Percentiles rank a stretch among this genome's conserved stretches.
Evolutionary conservation across 2,888 invertebrate species (phyloP).

Genomic region (Acrobasis suavella): DNA sequence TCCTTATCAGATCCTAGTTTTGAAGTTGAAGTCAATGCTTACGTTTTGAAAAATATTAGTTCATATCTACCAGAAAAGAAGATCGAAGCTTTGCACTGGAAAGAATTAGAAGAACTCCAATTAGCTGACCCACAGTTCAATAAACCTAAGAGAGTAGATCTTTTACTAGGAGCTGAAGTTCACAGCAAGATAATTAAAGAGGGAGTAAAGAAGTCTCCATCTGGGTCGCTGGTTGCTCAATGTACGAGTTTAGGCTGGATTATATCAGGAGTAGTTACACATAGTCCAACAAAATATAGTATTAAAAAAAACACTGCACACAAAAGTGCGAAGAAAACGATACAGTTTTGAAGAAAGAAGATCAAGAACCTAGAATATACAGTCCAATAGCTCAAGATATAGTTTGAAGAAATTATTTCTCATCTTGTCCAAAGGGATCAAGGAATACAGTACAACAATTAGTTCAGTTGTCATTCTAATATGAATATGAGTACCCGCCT

Average conservation of each 20-base stretch:
- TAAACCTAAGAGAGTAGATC: constrained; percentile 25
- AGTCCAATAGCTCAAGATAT: too few relatives aligned
- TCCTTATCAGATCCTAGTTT: constrained; percentile 27
- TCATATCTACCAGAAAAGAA: constrained; percentile 10
- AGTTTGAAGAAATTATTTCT: too few relatives aligned
- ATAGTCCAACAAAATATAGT: too few relatives aligned
- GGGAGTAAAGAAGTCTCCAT: constrained; percentile 19
- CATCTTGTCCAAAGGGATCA: too few relatives aligned
- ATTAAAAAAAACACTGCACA: too few relatives aligned
- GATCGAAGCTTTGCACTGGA: background rate
- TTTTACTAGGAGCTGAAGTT: constrained; percentile 27
- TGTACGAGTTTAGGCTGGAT: constrained; percentile 27
- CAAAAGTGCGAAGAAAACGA: too few relatives aligned
- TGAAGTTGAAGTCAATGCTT: constrained; percentile 17
- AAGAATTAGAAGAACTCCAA: constrained; percentile 13
- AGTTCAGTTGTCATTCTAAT: too few relatives aligned
- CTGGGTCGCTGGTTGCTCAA: constrained; percentile 22
- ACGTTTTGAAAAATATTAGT: constrained; percentile 17
- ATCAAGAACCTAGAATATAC: too few relatives aligned
- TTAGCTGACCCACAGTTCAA: constrained; percentile 28
- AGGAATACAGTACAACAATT: too few relatives aligned
- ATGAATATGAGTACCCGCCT: too few relatives aligned
- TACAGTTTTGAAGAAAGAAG: too few relatives aligned
- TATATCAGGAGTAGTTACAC: constrained; percentile 23
- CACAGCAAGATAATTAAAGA: constrained; percentile 24